Evolutionary conservation across 23 tunicate species (phyloP).

Genomic region (Aplidium turbinatum): DNA sequence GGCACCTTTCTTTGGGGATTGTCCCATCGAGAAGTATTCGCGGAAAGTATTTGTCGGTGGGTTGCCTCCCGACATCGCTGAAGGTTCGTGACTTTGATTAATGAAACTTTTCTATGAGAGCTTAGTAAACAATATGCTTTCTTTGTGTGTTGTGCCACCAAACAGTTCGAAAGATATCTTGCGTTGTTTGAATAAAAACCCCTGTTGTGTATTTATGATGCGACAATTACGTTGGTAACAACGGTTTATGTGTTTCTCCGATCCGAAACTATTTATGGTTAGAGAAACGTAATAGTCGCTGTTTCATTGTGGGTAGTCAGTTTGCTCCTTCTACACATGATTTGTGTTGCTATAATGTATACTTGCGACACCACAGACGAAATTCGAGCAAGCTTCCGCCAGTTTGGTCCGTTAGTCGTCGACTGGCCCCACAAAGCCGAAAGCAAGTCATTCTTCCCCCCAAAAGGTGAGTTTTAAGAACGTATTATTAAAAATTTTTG

Average conservation of each 20-base stretch:
- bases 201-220: neutral
- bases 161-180: neutral
- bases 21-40: conserved; percentile 54
- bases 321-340: no score
- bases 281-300: no score
- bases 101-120: neutral
- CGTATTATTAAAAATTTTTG: neutral
- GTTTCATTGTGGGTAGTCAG: no score
- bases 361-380: conserved; percentile 85
- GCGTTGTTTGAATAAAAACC: neutral
- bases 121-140: neutral
- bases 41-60: conserved; percentile 98
- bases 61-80: conserved; percentile 96
- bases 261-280: no score
- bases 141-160: neutral
- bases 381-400: conserved; percentile 79
- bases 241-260: no score
- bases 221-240: neutral
- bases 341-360: no score
- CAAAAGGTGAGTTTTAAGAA: conserved; percentile 71
- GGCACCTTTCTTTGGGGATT: conserved; percentile 50
- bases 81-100: conserved; percentile 54
- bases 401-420: conserved; percentile 82
- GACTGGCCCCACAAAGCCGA: conserved; percentile 99
- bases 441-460: conserved; percentile 96